Conservation (phyloP, 1,140 invertebrate species). For the Pseudomyrmex dendroicus region DNA sequence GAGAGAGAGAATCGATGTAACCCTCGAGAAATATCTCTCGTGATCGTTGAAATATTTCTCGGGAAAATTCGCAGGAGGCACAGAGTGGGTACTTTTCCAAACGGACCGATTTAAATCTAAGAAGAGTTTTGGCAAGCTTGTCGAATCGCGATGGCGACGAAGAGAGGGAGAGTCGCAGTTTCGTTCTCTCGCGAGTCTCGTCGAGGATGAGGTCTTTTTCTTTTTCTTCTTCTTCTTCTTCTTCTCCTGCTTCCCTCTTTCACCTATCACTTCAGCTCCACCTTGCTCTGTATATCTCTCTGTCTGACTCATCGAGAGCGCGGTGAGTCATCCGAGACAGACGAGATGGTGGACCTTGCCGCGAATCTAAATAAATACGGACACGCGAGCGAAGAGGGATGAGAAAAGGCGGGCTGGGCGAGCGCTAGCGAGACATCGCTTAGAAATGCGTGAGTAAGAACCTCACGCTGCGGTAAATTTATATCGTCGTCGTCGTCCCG, state of each 20-base stretch:
- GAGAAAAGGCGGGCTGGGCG: slow-evolving; percentile 27
- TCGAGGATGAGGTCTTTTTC: slow-evolving; percentile 66
- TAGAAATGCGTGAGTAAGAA: slow-evolving; percentile 82
- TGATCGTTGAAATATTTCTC: slow-evolving; percentile 73
- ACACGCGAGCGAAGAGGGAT: slow-evolving; percentile 30
- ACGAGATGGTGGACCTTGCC: slow-evolving; percentile 76
- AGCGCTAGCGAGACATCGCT: slow-evolving; percentile 75
- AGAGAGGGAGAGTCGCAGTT: slow-evolving; percentile 34
- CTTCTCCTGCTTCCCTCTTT: slow-evolving; percentile 61
- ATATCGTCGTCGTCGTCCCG: slow-evolving; percentile 67
- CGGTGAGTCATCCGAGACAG: slow-evolving; percentile 67
- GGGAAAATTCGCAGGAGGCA: slow-evolving; percentile 37
- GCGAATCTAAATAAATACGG: slow-evolving; percentile 81
- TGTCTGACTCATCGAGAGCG: slow-evolving; percentile 34
- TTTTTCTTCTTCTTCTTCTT: slow-evolving; percentile 59
- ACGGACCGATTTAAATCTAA: slow-evolving; percentile 78
- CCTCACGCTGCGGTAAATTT: slow-evolving; percentile 78
- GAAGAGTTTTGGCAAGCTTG: slow-evolving; percentile 74
- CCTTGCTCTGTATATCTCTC: slow-evolving; percentile 56
- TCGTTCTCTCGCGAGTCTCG: slow-evolving; percentile 34
- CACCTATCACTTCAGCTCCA: slow-evolving; percentile 55
- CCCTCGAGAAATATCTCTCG: slow-evolving; percentile 46
- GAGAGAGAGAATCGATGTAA: slow-evolving; percentile 16
- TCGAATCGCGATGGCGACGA: slow-evolving; percentile 34
- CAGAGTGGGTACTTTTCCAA: slow-evolving; percentile 69